Conservation (phyloP, 2,113 vertebrate species). For the Pseudorasbora parva region DNA sequence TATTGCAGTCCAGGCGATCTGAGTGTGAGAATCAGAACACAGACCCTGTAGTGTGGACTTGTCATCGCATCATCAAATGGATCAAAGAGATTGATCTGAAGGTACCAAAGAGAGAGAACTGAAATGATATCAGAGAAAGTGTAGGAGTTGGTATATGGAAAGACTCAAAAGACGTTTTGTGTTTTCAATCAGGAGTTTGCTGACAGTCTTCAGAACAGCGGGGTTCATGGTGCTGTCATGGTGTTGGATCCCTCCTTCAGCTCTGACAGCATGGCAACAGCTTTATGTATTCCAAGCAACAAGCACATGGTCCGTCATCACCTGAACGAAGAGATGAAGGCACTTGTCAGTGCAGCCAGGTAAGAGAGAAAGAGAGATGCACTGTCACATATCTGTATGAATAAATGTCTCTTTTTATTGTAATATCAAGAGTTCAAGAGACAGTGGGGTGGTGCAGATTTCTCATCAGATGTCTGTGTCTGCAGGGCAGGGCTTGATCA, state of each 20-base stretch:
- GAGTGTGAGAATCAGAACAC: slow-evolving; percentile 83
- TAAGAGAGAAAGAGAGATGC: slow-evolving; percentile 57
- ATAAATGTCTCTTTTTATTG: background rate
- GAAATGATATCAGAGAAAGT: background rate
- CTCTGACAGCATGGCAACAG: slow-evolving; percentile 76
- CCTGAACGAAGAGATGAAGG: slow-evolving; percentile 84
- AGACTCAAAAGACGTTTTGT: background rate
- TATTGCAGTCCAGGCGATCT: slow-evolving; percentile 79
- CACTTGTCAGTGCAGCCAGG: slow-evolving; percentile 75
- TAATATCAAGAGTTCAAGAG: background rate
- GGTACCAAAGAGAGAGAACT: slow-evolving; percentile 66
- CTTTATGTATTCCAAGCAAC: slow-evolving; percentile 79
- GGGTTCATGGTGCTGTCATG: slow-evolving; percentile 85
- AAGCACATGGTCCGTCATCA: slow-evolving; percentile 87
- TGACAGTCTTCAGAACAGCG: slow-evolving; percentile 81
- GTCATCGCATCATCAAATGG: slow-evolving; percentile 86
- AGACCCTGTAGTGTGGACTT: slow-evolving; percentile 86
- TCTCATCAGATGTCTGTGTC: background rate
- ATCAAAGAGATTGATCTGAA: slow-evolving; percentile 85
- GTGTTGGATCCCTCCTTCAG: slow-evolving; percentile 84
- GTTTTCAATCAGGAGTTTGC: slow-evolving; percentile 79
- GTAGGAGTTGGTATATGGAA: background rate
- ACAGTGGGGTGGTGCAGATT: background rate
- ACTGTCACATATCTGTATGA: no score
- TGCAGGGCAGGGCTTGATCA: slow-evolving; percentile 72